Base-by-base conservation (phyloP, 2,888 invertebrate genomes). In the Rhyacophila evoluta region DNA sequence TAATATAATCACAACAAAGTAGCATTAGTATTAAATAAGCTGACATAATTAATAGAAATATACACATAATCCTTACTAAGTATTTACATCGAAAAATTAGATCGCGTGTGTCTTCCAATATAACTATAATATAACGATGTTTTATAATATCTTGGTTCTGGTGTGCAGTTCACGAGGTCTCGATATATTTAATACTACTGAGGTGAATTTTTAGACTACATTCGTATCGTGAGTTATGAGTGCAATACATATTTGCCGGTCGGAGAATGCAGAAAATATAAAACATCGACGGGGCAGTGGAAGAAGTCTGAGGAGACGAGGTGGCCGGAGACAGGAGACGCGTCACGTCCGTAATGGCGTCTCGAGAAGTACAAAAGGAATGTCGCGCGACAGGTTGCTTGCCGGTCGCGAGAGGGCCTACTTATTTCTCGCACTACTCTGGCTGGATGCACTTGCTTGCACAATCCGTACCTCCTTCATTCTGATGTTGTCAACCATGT, bases 321-420 rank as follows among this genome's bases (percentile, higher is more conserved):
- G 29, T 33, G 29, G 29, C 29, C 29, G 29, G 19, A 55, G 25
- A 55, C 8, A 0, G 55, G 55, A 55, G 55, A 55, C 55, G 25
- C 55, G 55, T 55, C 55, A 55, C 55, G 55, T 55, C 25, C 19
- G 55, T 19, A 55, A 25, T 8, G 25, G 55, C 25, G 25, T 15
- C 55, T 41, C n/a, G 41, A 41, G 41, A 41, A 5, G 41, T 41
- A 19, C 41, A 41, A 19, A 10, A 55, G 55, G 55, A 55, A 55
- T 55, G 55, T 25, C 55, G 19, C 55, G 55, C 55, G 55, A 55
- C 55, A 55, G 55, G 55, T 55, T 55, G 55, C 12, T 55, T 55
- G 19, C n/a, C 12, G 39, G 55, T 25, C 15, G 19, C 55, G 1
- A 15, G 1, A 19, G 55, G n/a, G n/a, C n/a, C n/a, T n/a, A n/a